Conservation (phyloP, 2,888 invertebrate species). For the Fabriciana adippe region DNA sequence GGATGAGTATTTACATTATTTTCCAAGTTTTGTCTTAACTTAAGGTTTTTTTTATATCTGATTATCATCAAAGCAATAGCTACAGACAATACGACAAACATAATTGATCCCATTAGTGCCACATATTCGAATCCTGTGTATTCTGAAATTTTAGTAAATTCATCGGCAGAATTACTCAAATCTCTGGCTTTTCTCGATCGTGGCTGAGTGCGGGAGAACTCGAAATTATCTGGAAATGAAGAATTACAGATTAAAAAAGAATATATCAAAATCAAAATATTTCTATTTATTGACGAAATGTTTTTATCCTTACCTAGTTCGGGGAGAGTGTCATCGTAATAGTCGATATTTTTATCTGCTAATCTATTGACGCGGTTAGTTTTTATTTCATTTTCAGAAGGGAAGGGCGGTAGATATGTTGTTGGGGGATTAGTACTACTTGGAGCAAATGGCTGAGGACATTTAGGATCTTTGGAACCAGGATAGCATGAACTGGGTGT, state of each 20-base stretch:
- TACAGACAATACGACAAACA: slow-evolving; percentile 54
- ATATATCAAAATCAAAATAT: no score
- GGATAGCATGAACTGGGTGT: slow-evolving; percentile 71
- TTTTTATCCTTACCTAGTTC: slow-evolving; percentile 56
- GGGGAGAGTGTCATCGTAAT: slow-evolving; percentile 57
- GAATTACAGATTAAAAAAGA: no score
- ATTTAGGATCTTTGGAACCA: slow-evolving; percentile 67
- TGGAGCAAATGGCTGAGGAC: slow-evolving; percentile 70
- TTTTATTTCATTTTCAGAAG: slow-evolving; percentile 67
- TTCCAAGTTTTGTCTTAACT: slow-evolving; percentile 24
- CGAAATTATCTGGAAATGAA: slow-evolving; percentile 65
- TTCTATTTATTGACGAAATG: no score
- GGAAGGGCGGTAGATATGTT: slow-evolving; percentile 75
- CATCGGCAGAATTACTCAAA: slow-evolving; percentile 48
- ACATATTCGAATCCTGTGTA: slow-evolving; percentile 51
- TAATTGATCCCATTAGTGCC: slow-evolving; percentile 55
- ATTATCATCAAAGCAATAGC: slow-evolving; percentile 49
- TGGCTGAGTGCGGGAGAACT: slow-evolving; percentile 64
- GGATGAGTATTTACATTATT: slow-evolving; percentile 29
- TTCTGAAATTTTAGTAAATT: slow-evolving; percentile 40
- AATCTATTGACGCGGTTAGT: slow-evolving; percentile 55
- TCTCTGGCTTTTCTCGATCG: slow-evolving; percentile 66
- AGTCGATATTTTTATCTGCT: slow-evolving; percentile 54
- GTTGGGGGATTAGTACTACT: slow-evolving; percentile 71
- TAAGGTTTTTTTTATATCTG: slow-evolving; percentile 28